Base-by-base conservation (phyloP, 2,113 vertebrate species). In the Myodes glareolus region DNA sequence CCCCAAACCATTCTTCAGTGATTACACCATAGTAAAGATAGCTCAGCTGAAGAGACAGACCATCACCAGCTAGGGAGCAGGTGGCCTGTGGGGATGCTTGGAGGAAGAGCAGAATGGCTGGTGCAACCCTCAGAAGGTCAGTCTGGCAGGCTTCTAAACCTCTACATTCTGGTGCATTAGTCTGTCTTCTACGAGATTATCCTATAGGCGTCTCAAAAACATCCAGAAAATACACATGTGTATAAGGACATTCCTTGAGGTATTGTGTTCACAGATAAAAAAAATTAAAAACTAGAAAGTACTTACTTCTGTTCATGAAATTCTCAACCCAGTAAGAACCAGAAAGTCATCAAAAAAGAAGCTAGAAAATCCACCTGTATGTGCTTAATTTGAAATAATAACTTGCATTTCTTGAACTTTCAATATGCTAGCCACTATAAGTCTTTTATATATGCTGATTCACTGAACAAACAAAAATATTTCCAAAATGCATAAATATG, bases 351-450 rank as follows among this genome's bases (percentile, higher is more conserved):
- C 52, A 42, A 77, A 91, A 67, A 89, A n/a, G 76, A 47, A 52
- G 39, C 55, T 42, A 33, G 80, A 58, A 90, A 47, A 33, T 61
- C 61, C 52, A 82, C 50, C 78, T 42, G 11, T 36, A 42, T 12
- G 23, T 61, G 47, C 42, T 85, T 42, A 77, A 52, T 91, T n/a
- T 81, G 82, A 94, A 88, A 76, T 42, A 89, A 78, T 27, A 42
- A 75, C 31, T 90, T 31, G 47, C 0, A 92, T 76, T 29, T 95
- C 78, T 91, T 91, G 31, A 89, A 27, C 84, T 78, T 96, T 89
- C 73, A 76, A 72, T 67, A 82, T 89, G 29, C 7, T 6, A 86
- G 70, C 29, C 61, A 73, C 21, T 77, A 36, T 75, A 73, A 88
- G 72, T 36, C 72, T 85, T 96, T 94, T 61, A 72, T 12, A 47